phyloP scores from a whole-genome alignment of 2,113 vertebrate genomes.

The Willisornis vidua region DNA sequence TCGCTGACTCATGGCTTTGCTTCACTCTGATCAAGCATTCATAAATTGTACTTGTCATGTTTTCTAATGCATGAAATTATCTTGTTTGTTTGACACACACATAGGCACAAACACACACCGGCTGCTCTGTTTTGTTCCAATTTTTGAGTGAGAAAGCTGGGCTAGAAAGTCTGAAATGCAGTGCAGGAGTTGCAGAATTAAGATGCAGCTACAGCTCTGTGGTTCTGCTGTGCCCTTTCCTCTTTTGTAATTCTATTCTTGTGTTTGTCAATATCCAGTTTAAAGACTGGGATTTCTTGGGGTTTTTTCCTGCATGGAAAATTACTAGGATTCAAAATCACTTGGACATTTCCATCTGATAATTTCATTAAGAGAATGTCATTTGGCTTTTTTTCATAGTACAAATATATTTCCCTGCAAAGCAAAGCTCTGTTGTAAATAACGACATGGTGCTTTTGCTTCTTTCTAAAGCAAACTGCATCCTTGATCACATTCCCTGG shows the following conservation, averaged over 20 bases:
- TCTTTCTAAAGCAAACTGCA: background rate
- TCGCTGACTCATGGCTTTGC: conserved; percentile 49
- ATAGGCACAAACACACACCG: background rate
- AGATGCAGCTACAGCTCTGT: background rate
- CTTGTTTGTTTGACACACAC: conserved; percentile 8
- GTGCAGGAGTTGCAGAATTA: background rate
- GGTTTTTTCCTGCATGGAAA: background rate
- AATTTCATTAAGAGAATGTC: background rate
- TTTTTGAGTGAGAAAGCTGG: background rate
- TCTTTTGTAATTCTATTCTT: background rate
- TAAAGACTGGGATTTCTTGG: background rate
- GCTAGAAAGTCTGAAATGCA: background rate
- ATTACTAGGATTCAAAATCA: background rate
- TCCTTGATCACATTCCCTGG: background rate
- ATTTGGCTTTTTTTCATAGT: background rate
- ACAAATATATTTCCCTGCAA: background rate
- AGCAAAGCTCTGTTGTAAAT: background rate
- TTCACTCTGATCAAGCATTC: background rate
- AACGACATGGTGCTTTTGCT: background rate
- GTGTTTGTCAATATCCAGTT: background rate
- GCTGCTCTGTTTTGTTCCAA: background rate
- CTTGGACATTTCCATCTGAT: background rate
- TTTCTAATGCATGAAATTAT: conserved; percentile 40
- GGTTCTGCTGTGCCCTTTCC: background rate
- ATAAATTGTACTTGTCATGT: background rate